Base-by-base conservation (phyloP, 53 echinoderm and acorn worm species). In the Crossaster papposus region DNA sequence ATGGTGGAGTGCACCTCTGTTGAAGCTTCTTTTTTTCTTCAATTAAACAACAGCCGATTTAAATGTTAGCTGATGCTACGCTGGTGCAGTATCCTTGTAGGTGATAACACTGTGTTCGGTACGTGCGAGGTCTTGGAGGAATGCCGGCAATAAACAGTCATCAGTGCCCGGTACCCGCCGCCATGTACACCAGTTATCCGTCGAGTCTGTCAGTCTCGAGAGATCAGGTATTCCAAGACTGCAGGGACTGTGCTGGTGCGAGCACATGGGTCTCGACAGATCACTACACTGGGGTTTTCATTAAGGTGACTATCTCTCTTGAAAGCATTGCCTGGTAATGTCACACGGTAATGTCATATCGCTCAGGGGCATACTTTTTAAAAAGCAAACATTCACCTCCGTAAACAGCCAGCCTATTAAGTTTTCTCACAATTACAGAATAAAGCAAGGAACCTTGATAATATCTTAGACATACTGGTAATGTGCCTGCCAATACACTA, bases 141-240 rank as follows among this genome's bases (percentile, higher is more conserved):
- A 78, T 78, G 38, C 78, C 52, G 51, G 34, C 78, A 78, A 78
- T 28, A 78, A 78, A 78, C 78, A 78, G 72, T 53, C 85, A 64
- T 38, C 37, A 23, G 30, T 30, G 38, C 54, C 51, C 64, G 30
- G 72, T 37, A 30, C 33, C 33, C 30, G 37, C 54, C 22, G 35
- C 33, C 81, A 64, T 5, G 54, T 22, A 44, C 44, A 44, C 44
- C 44, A 44, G 44, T 44, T 9, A 44, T 44, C 44, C 44, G 58
- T 81, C 64, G 58, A 34, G 22, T 62, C 33, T 52, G 85, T 72
- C 53, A 85, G 70, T 78, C 24, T 17, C 14, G 2, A 8, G 76
- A 52, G 33, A 54, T 54, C 53, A 33, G 85, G 73, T 73, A 85
- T 85, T 85, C 54, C 85, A 85, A 85, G 85, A 72, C 85, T 72